Conservation (phyloP, 2,888 invertebrate genomes). For the Polydrusus tereticollis region DNA sequence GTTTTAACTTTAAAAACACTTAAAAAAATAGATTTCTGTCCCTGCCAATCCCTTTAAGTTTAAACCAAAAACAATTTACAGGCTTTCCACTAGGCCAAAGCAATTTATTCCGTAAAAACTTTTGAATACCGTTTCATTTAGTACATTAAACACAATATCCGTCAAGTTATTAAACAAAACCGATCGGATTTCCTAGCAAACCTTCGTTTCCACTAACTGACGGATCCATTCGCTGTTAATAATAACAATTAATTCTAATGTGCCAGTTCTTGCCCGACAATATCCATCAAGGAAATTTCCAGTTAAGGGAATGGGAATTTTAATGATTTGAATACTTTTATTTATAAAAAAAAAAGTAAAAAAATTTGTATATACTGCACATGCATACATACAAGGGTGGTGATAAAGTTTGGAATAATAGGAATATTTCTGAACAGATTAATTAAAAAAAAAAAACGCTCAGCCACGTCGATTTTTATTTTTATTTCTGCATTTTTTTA, state of each 20-base stretch:
- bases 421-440: too few species aligned
- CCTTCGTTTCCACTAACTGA: slow-evolving; percentile 13
- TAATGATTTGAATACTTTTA: too few species aligned
- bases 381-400: too few species aligned
- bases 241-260: slow-evolving; percentile 15
- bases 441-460: too few species aligned
- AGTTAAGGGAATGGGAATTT: slow-evolving; percentile 9
- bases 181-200: background rate
- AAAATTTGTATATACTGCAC: too few species aligned
- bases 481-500: too few species aligned
- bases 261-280: background rate
- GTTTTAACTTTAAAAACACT: too few species aligned
- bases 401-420: too few species aligned
- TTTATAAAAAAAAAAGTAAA: too few species aligned
- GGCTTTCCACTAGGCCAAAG: background rate
- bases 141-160: slow-evolving; percentile 5
- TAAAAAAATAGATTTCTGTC: too few species aligned
- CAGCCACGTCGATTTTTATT: too few species aligned
- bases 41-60: too few species aligned
- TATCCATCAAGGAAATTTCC: slow-evolving; percentile 4
- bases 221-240: slow-evolving; percentile 9
- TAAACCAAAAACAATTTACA: background rate
- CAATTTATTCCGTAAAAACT: background rate
- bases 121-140: slow-evolving; percentile 1
- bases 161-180: slow-evolving; percentile 11